Base-by-base conservation (phyloP, 1,140 invertebrate genomes). In the Tetraneura akinire region DNA sequence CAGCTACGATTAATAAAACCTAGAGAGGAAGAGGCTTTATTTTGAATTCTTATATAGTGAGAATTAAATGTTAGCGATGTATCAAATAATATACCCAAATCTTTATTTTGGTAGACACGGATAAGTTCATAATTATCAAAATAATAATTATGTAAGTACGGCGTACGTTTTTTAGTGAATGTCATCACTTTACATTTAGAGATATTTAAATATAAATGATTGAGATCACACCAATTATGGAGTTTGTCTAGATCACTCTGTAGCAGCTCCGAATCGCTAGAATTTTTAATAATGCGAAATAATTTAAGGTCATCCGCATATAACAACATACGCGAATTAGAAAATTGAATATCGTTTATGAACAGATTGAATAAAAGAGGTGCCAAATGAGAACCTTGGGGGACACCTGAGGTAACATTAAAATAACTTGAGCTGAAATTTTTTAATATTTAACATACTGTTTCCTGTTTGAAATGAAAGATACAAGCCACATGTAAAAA, bases 1-100 rank as follows among this genome's bases (percentile, higher is more conserved):
- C 60, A 62, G 3, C 14, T 62, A 29, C 60, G 26, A 32, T 62
- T 29, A 32, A 62, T 62, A 62, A 62, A 62, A 32, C 60, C 23
- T 29, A 62, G 60, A 9, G 32, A 14, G 14, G 60, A 62, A 13
- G 60, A 62, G 13, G 11, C 60, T 62, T 62, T 62, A 32, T 62
- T 62, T 14, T 62, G 29, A 10, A 62, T 62, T 32, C 13, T 29
- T 14, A 13, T 29, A 62, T 62, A 62, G 13, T 62, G 60, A 2
- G 6, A 2, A 62, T 62, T 62, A 32, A 62, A 62, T 62, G 60
- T 14, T 29, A 62, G 1, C 14, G 60, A 16, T 32, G 60, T 16
- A 32, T 62, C 60, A 32, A 32, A 62, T 14, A 32, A 10, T 62
- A 29, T 14, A 62, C 60, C n/a, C n/a, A n/a, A n/a, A n/a, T n/a